Evolutionary conservation across 2,888 invertebrate genomes (phyloP), one percentile per base, ranked within the genome.

Genomic region (Oithona nana): DNA sequence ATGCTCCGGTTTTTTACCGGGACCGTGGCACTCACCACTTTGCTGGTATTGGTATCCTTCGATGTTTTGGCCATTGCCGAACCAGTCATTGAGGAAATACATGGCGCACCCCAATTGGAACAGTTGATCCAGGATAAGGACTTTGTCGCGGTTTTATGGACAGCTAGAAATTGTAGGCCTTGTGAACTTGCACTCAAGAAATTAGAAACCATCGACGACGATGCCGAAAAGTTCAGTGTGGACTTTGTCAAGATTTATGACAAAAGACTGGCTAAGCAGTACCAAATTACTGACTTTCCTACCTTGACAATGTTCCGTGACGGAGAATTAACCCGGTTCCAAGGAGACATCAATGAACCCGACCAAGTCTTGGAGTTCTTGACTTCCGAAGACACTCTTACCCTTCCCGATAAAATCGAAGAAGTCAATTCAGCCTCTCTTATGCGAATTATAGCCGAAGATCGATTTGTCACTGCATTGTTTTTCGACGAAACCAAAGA

Each of bases 261-360:
- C 79, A 89, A 89, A 80, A 82, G 88, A 79, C 80, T 90, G 72
- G 93, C 93, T 68, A 90, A 92, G 74, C 89, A 92, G 73, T 88
- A 92, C 81, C 93, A 92, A 75, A 89, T 94, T 76, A 87, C 84
- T 75, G 89, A 81, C 75, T 93, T 93, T 76, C 93, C 93, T 71
- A 88, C 92, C 70, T 86, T 94, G 76, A 90, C 92, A 70, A 93
- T 93, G 75, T 93, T 92, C 80, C 83, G 93, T 76, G 88, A 93
- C 75, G 89, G 86, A 76, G 87, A 90, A 72, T 76, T 67, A 29
- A 50, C 57, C 56, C 16, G 48, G 66, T 69, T 74, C 76, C 28
- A 72, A 86, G 86, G 89, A 77, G 89, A 90, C 80, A 79, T 90
- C 74, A 88, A 88, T 88, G 88, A 90, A 76, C 89, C 89, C 75